Percentiles rank a stretch among this genome's conserved stretches.
Conservation (phyloP, 2,113 vertebrate genomes). For the Donacobius atricapilla region DNA sequence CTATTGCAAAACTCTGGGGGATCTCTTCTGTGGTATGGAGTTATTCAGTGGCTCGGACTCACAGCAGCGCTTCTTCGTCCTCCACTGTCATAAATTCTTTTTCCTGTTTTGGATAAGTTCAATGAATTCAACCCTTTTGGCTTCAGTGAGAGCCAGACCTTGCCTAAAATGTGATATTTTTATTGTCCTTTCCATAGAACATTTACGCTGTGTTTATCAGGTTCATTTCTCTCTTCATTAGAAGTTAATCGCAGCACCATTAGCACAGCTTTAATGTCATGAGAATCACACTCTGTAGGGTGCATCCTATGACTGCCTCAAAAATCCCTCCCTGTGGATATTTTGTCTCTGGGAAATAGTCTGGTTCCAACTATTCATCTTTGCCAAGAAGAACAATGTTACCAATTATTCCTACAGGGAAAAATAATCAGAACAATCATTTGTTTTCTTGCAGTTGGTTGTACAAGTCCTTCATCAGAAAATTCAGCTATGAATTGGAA, state of each 20-base stretch:
- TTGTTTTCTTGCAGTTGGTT: constrained; percentile 36
- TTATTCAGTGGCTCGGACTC: constrained; percentile 15
- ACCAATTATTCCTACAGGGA: constrained; percentile 59
- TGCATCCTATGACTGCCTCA: constrained; percentile 58
- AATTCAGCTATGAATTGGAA: neutral
- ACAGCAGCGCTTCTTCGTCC: neutral
- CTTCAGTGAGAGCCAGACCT: constrained; percentile 7
- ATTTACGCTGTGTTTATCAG: constrained; percentile 17
- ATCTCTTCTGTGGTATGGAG: constrained; percentile 21
- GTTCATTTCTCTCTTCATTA: constrained; percentile 16
- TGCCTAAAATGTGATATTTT: constrained; percentile 26
- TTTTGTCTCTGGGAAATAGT: constrained; percentile 51
- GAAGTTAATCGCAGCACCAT: neutral
- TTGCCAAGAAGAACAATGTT: constrained; percentile 63
- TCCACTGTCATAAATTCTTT: constrained; percentile 25
- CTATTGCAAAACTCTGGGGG: constrained; percentile 55
- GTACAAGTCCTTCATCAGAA: constrained; percentile 27
- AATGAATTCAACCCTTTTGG: neutral
- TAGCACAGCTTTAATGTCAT: constrained; percentile 50
- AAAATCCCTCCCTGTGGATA: constrained; percentile 58
- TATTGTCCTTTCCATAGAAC: neutral
- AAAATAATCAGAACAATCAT: constrained; percentile 51
- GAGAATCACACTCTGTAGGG: constrained; percentile 61
- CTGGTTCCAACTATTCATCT: constrained; percentile 60
- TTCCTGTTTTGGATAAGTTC: constrained; percentile 36